Percentiles rank a stretch among this genome's conserved stretches.
Conservation (phyloP, 2,797 vertebrate genomes). For the Phalanger gymnotis region DNA sequence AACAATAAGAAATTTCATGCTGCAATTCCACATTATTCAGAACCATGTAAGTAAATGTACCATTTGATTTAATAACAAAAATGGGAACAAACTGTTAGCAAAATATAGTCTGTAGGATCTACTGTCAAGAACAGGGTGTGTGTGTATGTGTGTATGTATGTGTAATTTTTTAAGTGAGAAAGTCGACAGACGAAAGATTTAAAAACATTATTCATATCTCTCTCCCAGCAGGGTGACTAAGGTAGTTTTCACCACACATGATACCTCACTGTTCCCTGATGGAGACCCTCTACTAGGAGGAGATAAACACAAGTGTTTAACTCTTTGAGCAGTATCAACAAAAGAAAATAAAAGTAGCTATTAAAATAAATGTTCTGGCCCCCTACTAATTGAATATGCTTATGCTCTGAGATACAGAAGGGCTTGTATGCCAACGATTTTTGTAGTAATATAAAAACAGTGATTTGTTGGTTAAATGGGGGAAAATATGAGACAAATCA, state of each 20-base stretch:
- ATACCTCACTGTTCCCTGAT: conserved; percentile 60
- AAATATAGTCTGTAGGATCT: conserved; percentile 67
- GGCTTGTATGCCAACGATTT: conserved; percentile 21
- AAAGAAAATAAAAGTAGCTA: conserved; percentile 69
- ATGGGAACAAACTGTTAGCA: conserved; percentile 78
- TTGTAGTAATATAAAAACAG: not conserved
- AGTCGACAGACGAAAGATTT: conserved; percentile 77
- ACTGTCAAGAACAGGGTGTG: conserved; percentile 53
- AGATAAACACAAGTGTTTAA: conserved; percentile 61
- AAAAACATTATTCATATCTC: conserved; percentile 76
- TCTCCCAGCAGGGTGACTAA: conserved; percentile 77
- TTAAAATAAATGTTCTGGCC: conserved; percentile 60
- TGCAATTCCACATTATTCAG: conserved; percentile 69
- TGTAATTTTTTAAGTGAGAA: conserved; percentile 57
- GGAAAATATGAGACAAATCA: not conserved
- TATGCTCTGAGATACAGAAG: conserved; percentile 47
- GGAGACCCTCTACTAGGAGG: conserved; percentile 47
- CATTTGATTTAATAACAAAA: conserved; percentile 80
- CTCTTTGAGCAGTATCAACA: conserved; percentile 55
- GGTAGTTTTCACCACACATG: conserved; percentile 70
- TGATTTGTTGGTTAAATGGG: conserved; percentile 36
- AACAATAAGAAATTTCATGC: conserved; percentile 65
- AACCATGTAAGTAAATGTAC: conserved; percentile 74
- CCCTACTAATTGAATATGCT: conserved; percentile 50
- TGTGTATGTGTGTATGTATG: not conserved